Evolutionary conservation across 2,888 invertebrate genomes (phyloP), one percentile per base, ranked within the genome.

Genomic region (Psylliodes chrysocephalus): DNA sequence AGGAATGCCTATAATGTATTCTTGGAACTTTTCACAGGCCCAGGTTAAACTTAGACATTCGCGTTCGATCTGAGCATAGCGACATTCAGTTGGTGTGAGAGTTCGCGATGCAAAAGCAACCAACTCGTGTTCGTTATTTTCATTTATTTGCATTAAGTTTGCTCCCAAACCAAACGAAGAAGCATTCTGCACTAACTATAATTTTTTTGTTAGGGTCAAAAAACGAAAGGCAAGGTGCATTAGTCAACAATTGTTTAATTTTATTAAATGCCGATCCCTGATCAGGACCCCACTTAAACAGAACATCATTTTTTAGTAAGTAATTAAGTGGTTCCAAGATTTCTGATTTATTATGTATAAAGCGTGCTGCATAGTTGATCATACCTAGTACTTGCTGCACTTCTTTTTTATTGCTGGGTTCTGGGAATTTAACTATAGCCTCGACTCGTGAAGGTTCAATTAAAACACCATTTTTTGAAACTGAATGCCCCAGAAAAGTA

Each of bases 401-500:
- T 10, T 44, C 44, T 18, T 15, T 44, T 44, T 44, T 44, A 44
- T 73, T 70, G 7, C 42, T 57, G 7, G 75, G 73, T 17, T 61
- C 54, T 8, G 70, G 69, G 56, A 71, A 73, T 17, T 63, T 33
- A 12, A 5, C 8, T 17, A 75, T 71, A 35, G 70, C 71, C 10
- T 57, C n/a, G 6, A 73, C 57, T 19, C 72, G 60, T 12, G 66
- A 62, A 1, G 66, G 64, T 10, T 70, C 60, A 14, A 74, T 57
- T 17, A 30, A 35, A 12, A 74, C 63, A n/a, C 70, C 73, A 28
- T 59, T 35, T 6, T 62, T 63, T 8, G 71, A 71, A 15, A 78
- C 62, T 4, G 61, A 22, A 54, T 77, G 71, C 10, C 78, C 77
- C 40, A 79, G 52, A 18, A 18, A 44, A 12, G 10, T 10, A 19